phyloP scores from a whole-genome alignment of 64 coral and sea anemone genomes.

The Stichodactyla helianthus region DNA sequence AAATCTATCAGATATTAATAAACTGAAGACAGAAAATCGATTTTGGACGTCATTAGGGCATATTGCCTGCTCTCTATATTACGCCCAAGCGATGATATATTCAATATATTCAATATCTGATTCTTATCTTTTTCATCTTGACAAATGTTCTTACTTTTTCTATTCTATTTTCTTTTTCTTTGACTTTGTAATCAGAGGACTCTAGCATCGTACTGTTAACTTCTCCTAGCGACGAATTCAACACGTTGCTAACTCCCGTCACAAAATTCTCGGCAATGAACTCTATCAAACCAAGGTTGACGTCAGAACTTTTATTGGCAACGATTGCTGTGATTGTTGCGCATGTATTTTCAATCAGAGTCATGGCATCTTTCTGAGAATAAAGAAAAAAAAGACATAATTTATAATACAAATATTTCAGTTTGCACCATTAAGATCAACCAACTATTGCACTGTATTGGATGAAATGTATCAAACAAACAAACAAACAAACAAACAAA shows the following conservation, averaged over 20 bases:
- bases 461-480: too few relatives aligned
- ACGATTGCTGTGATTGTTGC: neutral
- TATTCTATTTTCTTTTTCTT: neutral
- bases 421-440: too few relatives aligned
- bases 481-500: too few relatives aligned
- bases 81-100: too few relatives aligned
- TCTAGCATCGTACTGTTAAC: neutral
- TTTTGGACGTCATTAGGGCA: too few relatives aligned
- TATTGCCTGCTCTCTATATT: too few relatives aligned
- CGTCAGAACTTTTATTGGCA: conserved; percentile 14
- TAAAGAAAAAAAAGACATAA: neutral
- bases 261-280: conserved; percentile 3
- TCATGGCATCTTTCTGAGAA: conserved; percentile 8
- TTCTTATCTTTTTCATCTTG: neutral
- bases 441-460: too few relatives aligned
- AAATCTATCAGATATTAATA: too few relatives aligned
- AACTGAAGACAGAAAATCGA: too few relatives aligned
- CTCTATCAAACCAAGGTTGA: neutral
- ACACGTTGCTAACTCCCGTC: conserved; percentile 1
- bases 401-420: too few relatives aligned
- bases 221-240: neutral
- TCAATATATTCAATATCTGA: too few relatives aligned
- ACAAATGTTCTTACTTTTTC: neutral
- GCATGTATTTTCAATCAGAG: neutral
- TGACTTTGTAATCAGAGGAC: neutral